Percentiles rank a stretch among this genome's conserved stretches.
phyloP scores from a whole-genome alignment of 2,888 invertebrate species.

The Trissolcus japonicus region DNA sequence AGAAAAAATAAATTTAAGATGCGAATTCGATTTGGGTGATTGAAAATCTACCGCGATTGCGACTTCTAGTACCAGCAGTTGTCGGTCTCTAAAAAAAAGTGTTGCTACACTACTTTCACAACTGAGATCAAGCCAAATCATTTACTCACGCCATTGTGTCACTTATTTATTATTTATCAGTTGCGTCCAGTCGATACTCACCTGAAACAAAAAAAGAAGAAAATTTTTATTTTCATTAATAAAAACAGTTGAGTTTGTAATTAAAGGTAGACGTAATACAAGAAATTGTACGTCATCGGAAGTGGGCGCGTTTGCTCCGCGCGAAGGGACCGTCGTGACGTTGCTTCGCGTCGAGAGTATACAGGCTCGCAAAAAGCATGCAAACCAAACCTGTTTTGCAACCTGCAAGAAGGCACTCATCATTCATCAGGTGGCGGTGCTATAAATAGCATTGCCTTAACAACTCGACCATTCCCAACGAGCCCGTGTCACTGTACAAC shows the following conservation, averaged over 20 bases:
- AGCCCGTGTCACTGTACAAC: slow-evolving; percentile 6
- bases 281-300: slow-evolving; percentile 12
- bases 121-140: slow-evolving; percentile 31
- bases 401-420: slow-evolving; percentile 54
- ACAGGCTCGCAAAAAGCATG: slow-evolving; percentile 45
- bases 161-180: slow-evolving; percentile 18
- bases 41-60: background rate
- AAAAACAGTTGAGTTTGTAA: background rate
- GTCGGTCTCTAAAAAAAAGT: slow-evolving; percentile 18
- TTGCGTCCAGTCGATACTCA: slow-evolving; percentile 29
- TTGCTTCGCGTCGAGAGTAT: slow-evolving; percentile 39
- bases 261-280: background rate
- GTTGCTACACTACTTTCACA: slow-evolving; percentile 52
- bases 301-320: slow-evolving; percentile 51
- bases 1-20: background rate
- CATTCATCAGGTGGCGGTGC: slow-evolving; percentile 62
- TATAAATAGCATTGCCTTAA: slow-evolving; percentile 72
- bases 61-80: slow-evolving; percentile 21
- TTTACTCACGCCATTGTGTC: slow-evolving; percentile 44
- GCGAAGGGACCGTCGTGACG: slow-evolving; percentile 42
- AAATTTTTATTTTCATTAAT: background rate
- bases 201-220: slow-evolving; percentile 45
- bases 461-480: slow-evolving; percentile 53
- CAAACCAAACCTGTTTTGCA: slow-evolving; percentile 62
- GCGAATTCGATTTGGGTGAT: background rate